Conservation (phyloP, 1,140 invertebrate species). For the Lordiphosa mommai region DNA sequence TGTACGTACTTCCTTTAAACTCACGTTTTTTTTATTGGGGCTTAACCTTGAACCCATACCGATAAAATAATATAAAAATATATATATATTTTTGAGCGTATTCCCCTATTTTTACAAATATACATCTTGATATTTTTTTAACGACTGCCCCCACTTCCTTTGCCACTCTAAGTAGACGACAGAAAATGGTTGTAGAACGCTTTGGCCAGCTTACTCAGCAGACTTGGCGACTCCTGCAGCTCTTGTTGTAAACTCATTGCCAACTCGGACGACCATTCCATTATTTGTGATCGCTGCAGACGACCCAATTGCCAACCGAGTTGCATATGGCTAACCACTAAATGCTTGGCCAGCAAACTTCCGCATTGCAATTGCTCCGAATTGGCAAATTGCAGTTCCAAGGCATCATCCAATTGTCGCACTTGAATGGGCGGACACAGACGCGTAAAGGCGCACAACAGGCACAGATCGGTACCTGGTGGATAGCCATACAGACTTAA, state of each 20-base stretch:
- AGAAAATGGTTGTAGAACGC: too few species aligned
- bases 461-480: constrained; percentile 1
- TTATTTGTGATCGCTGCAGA: neutral
- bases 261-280: too few species aligned
- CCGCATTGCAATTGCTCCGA: constrained; percentile 13
- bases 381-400: constrained; percentile 18
- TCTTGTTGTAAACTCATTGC: neutral
- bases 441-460: constrained; percentile 11
- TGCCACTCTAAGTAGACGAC: too few species aligned
- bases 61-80: too few species aligned
- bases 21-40: too few species aligned
- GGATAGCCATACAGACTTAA: constrained; percentile 16
- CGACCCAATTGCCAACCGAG: constrained; percentile 18
- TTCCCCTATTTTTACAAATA: too few species aligned
- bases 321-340: constrained; percentile 13
- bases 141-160: too few species aligned
- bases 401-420: neutral
- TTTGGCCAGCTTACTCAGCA: too few species aligned
- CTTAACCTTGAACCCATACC: too few species aligned
- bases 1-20: too few species aligned
- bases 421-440: constrained; percentile 6
- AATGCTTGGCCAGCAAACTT: constrained; percentile 13
- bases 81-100: too few species aligned
- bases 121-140: too few species aligned
- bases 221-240: neutral